Percentiles rank a stretch among this genome's conserved stretches.
These are phyloP conservation scores for Gobio occitaniae DNA, from an alignment of 2,797 vertebrate genomes.

Conservation along the genomic window DNA sequence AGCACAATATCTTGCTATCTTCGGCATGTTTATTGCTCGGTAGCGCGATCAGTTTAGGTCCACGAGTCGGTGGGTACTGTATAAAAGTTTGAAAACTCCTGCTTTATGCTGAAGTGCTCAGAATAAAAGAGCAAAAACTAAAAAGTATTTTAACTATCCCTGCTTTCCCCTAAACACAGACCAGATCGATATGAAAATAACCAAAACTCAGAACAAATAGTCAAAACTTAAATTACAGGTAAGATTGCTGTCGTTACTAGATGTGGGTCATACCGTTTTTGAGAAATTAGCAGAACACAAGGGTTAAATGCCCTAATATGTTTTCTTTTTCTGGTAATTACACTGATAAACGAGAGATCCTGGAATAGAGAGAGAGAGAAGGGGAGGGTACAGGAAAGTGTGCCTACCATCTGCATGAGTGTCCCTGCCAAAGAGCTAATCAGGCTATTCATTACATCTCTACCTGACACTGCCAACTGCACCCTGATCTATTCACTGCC, in stretches of 20 bases:
- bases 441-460: slow-evolving; percentile 48
- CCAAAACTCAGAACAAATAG: not conserved
- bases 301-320: slow-evolving; percentile 44
- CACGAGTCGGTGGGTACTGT: not conserved
- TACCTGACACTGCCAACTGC: slow-evolving; percentile 44
- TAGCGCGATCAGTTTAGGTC: no score
- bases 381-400: slow-evolving; percentile 22
- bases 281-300: slow-evolving; percentile 47
- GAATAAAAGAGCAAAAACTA: not conserved
- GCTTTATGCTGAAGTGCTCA: not conserved
- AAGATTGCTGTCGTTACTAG: not conserved
- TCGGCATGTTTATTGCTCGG: no score
- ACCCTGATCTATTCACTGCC: slow-evolving; percentile 41
- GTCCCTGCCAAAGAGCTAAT: slow-evolving; percentile 44
- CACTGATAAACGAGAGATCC: slow-evolving; percentile 40
- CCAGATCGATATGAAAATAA: slow-evolving; percentile 7
- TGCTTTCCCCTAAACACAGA: not conserved
- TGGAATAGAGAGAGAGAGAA: slow-evolving; percentile 12
- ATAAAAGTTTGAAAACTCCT: not conserved
- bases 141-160: not conserved
- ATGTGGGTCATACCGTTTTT: not conserved
- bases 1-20: no score
- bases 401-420: slow-evolving; percentile 43
- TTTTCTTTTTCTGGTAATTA: slow-evolving; percentile 47
- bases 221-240: not conserved